These are phyloP conservation scores for Sebastolobus altivelis DNA, from an alignment of 2,797 vertebrate species.

Conservation along the genomic window DNA sequence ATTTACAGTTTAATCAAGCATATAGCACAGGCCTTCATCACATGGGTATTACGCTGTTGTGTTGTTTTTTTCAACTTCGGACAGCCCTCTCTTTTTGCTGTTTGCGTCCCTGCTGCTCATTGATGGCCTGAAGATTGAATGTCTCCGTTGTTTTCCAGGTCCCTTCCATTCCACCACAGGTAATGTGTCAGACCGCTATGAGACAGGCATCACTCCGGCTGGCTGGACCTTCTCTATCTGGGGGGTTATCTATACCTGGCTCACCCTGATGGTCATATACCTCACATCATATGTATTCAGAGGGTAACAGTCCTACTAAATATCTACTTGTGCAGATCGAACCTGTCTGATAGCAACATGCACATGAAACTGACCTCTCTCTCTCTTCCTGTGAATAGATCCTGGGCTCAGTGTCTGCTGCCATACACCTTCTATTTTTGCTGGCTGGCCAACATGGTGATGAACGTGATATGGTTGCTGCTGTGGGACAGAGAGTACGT, in stretches of 20 bases:
- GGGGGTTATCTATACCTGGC: constrained; percentile 85
- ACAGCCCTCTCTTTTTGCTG: too few relatives aligned
- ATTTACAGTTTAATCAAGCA: too few relatives aligned
- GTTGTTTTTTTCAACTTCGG: too few relatives aligned
- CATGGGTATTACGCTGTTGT: too few relatives aligned
- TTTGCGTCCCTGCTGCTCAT: too few relatives aligned
- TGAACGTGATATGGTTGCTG: constrained; percentile 84
- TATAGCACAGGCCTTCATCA: too few relatives aligned
- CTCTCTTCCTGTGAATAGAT: constrained; percentile 58
- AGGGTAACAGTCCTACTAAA: constrained; percentile 64
- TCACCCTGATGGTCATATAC: constrained; percentile 82
- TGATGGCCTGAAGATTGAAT: too few relatives aligned
- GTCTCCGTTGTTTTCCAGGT: constrained; percentile 54
- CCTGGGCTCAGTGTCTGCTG: constrained; percentile 79
- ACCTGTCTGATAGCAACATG: neutral
- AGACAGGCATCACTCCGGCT: constrained; percentile 83
- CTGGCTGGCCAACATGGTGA: constrained; percentile 82
- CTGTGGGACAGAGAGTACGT: constrained; percentile 87
- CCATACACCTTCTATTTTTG: constrained; percentile 80
- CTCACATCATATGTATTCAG: constrained; percentile 74
- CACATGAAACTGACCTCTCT: constrained; percentile 36
- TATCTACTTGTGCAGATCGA: neutral
- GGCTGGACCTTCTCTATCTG: constrained; percentile 87
- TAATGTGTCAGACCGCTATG: constrained; percentile 76
- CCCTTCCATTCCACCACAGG: constrained; percentile 73